A percentile compares a stretch with the other conserved stretches of the same genome.
Conservation (phyloP, 2,113 vertebrate genomes). For the Periophthalmus modestus region DNA sequence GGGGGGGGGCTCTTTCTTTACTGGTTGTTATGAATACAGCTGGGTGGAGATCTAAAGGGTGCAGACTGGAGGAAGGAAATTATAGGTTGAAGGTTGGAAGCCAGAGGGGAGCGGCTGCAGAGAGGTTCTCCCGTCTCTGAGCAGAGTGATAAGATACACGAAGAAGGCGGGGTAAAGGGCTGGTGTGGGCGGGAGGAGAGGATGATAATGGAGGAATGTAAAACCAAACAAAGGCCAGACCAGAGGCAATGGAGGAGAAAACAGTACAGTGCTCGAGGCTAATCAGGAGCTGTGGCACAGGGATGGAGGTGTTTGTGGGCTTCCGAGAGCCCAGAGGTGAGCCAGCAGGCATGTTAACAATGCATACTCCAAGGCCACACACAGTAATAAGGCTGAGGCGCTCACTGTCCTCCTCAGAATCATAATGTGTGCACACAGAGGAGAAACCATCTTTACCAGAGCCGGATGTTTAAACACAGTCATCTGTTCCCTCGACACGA, state of each 20-base stretch:
- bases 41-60: conserved; percentile 15
- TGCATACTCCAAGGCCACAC: conserved; percentile 28
- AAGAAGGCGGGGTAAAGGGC: conserved; percentile 29
- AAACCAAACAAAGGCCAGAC: conserved; percentile 44
- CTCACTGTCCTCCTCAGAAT: conserved; percentile 19
- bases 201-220: conserved; percentile 38
- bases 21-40: conserved; percentile 19
- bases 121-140: conserved; percentile 19
- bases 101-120: conserved; percentile 38
- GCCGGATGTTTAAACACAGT: conserved; percentile 12
- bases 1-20: conserved; percentile 30
- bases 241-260: conserved; percentile 41
- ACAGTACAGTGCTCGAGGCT: conserved; percentile 48
- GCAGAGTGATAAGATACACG: conserved; percentile 46
- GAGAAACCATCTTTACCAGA: conserved; percentile 38
- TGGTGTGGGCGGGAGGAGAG: conserved; percentile 18
- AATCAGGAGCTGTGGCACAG: conserved; percentile 38
- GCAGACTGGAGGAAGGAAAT: conserved; percentile 37
- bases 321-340: conserved; percentile 43
- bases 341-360: conserved; percentile 47
- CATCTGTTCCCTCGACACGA: conserved; percentile 2
- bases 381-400: conserved; percentile 13
- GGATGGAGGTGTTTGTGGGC: conserved; percentile 30
- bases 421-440: conserved; percentile 22
- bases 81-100: conserved; percentile 50